Conservation (phyloP, 2,113 vertebrate genomes). For the Empidonax traillii region DNA sequence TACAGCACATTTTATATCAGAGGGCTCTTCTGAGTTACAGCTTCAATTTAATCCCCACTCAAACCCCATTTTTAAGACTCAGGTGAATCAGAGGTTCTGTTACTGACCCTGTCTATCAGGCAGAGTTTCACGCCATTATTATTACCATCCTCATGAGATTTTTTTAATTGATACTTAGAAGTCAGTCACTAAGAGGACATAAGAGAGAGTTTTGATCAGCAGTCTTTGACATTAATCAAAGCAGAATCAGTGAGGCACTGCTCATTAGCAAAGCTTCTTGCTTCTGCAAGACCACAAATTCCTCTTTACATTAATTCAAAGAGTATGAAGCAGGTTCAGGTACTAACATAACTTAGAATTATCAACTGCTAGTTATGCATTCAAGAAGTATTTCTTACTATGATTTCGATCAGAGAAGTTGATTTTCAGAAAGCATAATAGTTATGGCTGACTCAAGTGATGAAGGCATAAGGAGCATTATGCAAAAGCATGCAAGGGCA, state of each 20-base stretch:
- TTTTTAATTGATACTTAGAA: neutral
- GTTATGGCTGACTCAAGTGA: neutral
- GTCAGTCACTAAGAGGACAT: neutral
- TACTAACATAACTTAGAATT: neutral
- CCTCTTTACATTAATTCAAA: neutral
- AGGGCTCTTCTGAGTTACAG: neutral
- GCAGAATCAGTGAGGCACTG: neutral
- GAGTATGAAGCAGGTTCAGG: neutral
- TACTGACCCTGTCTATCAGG: neutral
- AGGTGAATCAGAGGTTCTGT: neutral
- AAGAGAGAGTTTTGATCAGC: neutral
- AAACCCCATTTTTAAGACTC: neutral
- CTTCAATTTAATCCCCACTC: neutral
- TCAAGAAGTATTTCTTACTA: neutral
- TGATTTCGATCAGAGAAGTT: neutral
- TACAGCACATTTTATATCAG: neutral
- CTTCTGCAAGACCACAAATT: neutral
- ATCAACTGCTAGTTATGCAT: neutral
- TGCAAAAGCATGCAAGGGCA: neutral
- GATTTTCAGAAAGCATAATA: neutral
- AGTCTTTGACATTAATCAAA: conserved; percentile 19
- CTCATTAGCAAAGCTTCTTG: neutral
- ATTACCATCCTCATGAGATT: neutral
- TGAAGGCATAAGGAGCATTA: neutral
- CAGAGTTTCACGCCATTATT: neutral